These are phyloP conservation scores for Chionodraco myersi DNA, from an alignment of 2,113 vertebrate genomes.

Conservation along the genomic window DNA sequence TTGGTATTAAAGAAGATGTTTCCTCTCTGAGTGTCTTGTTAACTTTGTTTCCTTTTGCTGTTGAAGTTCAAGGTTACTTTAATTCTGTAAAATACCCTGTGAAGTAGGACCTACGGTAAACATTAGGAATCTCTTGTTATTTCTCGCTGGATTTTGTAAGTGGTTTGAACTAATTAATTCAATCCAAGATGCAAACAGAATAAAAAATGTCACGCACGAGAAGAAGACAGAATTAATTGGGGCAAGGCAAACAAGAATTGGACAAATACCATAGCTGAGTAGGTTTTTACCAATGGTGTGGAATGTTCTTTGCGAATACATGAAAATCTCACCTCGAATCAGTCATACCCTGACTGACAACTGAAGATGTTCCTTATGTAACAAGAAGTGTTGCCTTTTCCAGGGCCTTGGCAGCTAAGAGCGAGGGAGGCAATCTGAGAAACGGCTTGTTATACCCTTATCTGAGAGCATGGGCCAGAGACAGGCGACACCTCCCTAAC, in stretches of 20 bases:
- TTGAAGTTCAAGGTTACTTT: conserved; percentile 7
- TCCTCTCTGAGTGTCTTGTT: conserved; percentile 28
- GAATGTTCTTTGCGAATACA: conserved; percentile 19
- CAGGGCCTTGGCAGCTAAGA: conserved; percentile 28
- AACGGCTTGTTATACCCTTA: conserved; percentile 51
- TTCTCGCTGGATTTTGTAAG: conserved; percentile 6
- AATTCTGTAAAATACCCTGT: conserved; percentile 1
- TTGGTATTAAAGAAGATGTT: conserved; percentile 31
- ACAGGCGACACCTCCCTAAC: conserved; percentile 47
- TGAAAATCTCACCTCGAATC: conserved; percentile 44
- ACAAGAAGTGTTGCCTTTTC: conserved; percentile 30
- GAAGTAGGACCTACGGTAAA: conserved; percentile 14
- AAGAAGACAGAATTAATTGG: conserved; percentile 7
- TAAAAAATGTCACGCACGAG: neutral
- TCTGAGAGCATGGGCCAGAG: conserved; percentile 58
- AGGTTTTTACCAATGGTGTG: conserved; percentile 28
- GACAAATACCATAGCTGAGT: conserved; percentile 9
- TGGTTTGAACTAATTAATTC: conserved; percentile 2
- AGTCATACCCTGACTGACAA: conserved; percentile 44
- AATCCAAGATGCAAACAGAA: conserved; percentile 2
- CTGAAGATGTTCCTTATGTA: conserved; percentile 50
- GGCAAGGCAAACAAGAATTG: conserved; percentile 1
- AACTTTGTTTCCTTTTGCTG: conserved; percentile 40
- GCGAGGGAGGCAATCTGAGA: conserved; percentile 43
- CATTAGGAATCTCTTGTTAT: conserved; percentile 4